Conservation (phyloP, 2,888 invertebrate genomes). For the Orgyia antiqua region DNA sequence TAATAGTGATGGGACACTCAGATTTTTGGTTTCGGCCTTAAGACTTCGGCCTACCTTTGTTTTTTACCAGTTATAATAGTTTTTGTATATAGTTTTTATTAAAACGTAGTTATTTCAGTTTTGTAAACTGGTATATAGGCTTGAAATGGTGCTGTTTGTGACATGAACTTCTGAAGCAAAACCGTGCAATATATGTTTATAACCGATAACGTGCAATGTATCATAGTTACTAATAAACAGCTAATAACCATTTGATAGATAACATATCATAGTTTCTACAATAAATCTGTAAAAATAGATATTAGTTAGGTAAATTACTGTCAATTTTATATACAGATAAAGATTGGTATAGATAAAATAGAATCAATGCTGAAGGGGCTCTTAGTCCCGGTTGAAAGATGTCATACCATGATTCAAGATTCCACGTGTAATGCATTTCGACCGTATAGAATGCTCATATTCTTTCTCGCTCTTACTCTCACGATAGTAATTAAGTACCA, state of each 20-base stretch:
- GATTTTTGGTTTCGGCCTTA: conserved; percentile 2
- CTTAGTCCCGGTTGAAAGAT: no score
- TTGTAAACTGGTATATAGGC: conserved; percentile 6
- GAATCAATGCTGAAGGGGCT: no score
- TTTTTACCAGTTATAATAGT: background rate
- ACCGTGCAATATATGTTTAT: conserved; percentile 23
- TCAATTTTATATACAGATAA: conserved; percentile 23
- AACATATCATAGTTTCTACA: conserved; percentile 59
- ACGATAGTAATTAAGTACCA: no score
- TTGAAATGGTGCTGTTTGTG: conserved; percentile 25
- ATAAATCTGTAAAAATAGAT: conserved; percentile 22
- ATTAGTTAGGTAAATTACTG: conserved; percentile 35
- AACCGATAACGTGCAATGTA: conserved; percentile 32
- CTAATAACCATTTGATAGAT: conserved; percentile 42
- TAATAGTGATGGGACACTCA: conserved; percentile 11
- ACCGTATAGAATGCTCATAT: no score
- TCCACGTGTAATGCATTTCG: no score
- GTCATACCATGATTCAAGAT: no score
- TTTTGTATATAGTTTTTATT: conserved; percentile 6
- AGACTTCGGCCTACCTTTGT: no score
- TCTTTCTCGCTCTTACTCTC: no score
- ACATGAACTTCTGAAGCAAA: conserved; percentile 8
- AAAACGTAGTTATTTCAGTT: background rate
- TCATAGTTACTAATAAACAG: conserved; percentile 13
- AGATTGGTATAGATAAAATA: no score